Conservation (phyloP, 2,888 invertebrate species). For the Stegana nigrithorax region DNA sequence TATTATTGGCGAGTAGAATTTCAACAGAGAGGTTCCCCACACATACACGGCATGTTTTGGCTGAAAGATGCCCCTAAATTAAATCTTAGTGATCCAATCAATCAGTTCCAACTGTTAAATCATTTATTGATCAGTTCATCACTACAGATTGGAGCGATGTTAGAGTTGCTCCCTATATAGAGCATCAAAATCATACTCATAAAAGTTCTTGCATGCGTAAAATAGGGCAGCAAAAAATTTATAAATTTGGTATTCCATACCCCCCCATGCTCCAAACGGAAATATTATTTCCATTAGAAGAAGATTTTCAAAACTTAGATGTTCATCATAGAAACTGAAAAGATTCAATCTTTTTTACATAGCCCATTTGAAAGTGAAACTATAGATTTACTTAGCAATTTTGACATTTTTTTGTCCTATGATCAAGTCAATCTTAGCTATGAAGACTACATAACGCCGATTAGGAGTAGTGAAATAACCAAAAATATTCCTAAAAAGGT, state of each 20-base stretch:
- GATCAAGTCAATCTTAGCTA: slow-evolving; percentile 7
- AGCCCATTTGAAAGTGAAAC: neutral
- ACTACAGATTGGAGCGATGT: slow-evolving; percentile 14
- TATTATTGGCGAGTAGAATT: slow-evolving; percentile 31
- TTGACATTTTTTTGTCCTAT: slow-evolving; percentile 17
- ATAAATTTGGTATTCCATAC: slow-evolving; percentile 29
- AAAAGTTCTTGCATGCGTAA: slow-evolving; percentile 23
- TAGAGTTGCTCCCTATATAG: slow-evolving; percentile 12
- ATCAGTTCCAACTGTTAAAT: slow-evolving; percentile 10
- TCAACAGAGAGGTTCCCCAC: slow-evolving; percentile 29
- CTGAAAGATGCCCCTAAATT: slow-evolving; percentile 18
- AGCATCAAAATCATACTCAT: slow-evolving; percentile 26
- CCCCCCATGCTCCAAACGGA: slow-evolving; percentile 29
- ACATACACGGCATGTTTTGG: too few species aligned
- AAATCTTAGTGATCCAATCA: neutral
- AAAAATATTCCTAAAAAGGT: slow-evolving; percentile 17
- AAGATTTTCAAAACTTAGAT: neutral
- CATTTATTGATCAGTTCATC: slow-evolving; percentile 25
- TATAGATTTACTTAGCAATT: neutral
- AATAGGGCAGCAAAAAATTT: slow-evolving; percentile 24
- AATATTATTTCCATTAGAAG: slow-evolving; percentile 22
- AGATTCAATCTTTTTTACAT: slow-evolving; percentile 19
- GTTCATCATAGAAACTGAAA: neutral
- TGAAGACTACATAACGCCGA: slow-evolving; percentile 13
- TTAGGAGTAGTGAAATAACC: slow-evolving; percentile 25